A percentile compares a stretch with the other conserved stretches of the same genome.
phyloP scores from a whole-genome alignment of 1,140 invertebrate genomes.

The Drosophila asahinai region DNA sequence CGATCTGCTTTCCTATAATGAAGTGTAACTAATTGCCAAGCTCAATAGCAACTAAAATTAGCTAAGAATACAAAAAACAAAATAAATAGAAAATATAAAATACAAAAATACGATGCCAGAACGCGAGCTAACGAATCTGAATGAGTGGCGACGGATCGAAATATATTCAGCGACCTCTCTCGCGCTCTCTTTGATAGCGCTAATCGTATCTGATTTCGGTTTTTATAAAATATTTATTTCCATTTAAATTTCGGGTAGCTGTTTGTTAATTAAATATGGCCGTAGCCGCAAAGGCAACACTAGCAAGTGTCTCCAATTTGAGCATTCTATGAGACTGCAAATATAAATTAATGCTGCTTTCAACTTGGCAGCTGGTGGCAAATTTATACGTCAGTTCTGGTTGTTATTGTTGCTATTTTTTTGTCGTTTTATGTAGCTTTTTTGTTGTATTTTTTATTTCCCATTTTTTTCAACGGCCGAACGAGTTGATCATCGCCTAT shows the following conservation, averaged over 20 bases:
- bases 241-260: conserved; percentile 24
- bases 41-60: conserved; percentile 68
- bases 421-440: conserved; percentile 15
- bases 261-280: conserved; percentile 39
- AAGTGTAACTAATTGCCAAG: conserved; percentile 72
- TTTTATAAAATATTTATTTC: conserved; percentile 45
- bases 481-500: conserved; percentile 52
- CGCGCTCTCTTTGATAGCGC: conserved; percentile 44
- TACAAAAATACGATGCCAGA: conserved; percentile 32
- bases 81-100: conserved; percentile 54
- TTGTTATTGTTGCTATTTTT: conserved; percentile 41
- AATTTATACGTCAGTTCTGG: conserved; percentile 65
- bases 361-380: conserved; percentile 69
- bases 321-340: conserved; percentile 28
- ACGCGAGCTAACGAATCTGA: conserved; percentile 33
- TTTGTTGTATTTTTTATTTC: conserved; percentile 59
- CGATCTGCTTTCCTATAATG: conserved; percentile 46
- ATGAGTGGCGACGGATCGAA: conserved; percentile 31
- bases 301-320: conserved; percentile 37
- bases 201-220: conserved; percentile 58
- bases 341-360: conserved; percentile 63
- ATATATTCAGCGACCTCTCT: conserved; percentile 19
- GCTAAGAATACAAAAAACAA: conserved; percentile 60
- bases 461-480: conserved; percentile 58
- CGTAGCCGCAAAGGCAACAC: conserved; percentile 3